These are phyloP conservation scores for Edolisoma coerulescens DNA, from an alignment of 2,113 vertebrate genomes.

Conservation along the genomic window DNA sequence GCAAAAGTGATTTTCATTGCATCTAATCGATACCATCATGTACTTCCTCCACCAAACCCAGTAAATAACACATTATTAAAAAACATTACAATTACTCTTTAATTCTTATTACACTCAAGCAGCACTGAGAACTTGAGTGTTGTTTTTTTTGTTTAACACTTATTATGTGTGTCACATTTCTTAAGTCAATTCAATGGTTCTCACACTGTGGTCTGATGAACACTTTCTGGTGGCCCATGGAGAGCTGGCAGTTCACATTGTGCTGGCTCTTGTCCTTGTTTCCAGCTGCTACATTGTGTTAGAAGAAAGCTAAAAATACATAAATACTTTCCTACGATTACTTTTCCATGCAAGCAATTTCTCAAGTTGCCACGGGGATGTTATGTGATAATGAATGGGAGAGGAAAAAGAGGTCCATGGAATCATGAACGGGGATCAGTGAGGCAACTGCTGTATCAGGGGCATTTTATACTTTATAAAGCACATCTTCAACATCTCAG, in stretches of 20 bases:
- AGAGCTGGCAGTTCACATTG: conserved; percentile 32
- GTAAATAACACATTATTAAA: not conserved
- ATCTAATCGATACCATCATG: not conserved
- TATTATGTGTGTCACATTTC: conserved; percentile 9
- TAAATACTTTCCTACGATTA: conserved; percentile 25
- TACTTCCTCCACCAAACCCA: not conserved
- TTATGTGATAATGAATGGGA: not conserved
- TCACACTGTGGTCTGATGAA: conserved; percentile 34
- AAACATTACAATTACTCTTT: not conserved
- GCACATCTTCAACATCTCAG: not conserved
- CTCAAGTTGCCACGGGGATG: not conserved
- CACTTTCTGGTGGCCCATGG: conserved; percentile 34
- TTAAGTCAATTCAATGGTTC: conserved; percentile 4
- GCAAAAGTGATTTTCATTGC: not conserved
- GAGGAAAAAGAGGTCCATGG: not conserved
- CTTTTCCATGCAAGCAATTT: conserved; percentile 48
- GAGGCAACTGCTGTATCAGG: not conserved
- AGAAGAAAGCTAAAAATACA: conserved; percentile 61
- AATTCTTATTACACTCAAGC: not conserved
- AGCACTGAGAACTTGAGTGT: not conserved
- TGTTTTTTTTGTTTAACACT: not conserved
- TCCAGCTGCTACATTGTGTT: conserved; percentile 56
- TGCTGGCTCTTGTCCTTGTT: conserved; percentile 44
- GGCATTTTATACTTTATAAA: not conserved
- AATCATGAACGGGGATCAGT: not conserved